Base-by-base conservation (phyloP, 2,888 invertebrate genomes). In the Latrodectus elegans region DNA sequence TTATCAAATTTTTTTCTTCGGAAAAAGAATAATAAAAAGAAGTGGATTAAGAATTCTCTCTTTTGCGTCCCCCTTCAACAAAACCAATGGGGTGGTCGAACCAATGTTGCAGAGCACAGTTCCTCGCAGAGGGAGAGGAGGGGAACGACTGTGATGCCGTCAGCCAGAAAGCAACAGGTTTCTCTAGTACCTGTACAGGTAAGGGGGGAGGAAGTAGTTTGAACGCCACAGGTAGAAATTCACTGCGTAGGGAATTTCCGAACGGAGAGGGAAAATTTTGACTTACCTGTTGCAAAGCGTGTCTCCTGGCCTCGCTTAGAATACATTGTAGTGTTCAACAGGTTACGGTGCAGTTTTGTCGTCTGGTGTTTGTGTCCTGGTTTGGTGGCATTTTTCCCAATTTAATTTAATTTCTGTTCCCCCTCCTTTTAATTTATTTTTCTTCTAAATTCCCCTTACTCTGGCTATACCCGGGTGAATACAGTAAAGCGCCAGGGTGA, bases 261-360 rank as follows among this genome's bases (percentile, higher is more conserved):
- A 55, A 51, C 17, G 73, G 52, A 14, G 22, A 51, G 81, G 74
- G 26, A 74, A 81, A 81, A 81, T 67, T 80, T 52, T 14, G 38
- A 22, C 65, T 81, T 81, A 81, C 81, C 81, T 81, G 86, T 71
- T 64, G 64, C 70, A 15, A 49, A 49, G 71, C 38, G 49, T 17
- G 14, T 22, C 70, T 12, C 67, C 38, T 38, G 2, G 38, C 38
- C 22, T 49, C 14, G 14, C 38, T 22, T 17, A 52, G 22, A 72
- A 67, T 64, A n/a, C 52, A 53, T 75, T 67, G 38, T 60, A 81
- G 76, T 77, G 80, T 81, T 77, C 38, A 38, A 38, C 71, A 79
- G 81, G 86, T 87, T 87, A 77, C 81, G 81, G 81, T 81, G 77
- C 22, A 67, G 72, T 77, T 76, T 73, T 71, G 65, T 73, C 72